Base-by-base conservation (phyloP, 2,888 invertebrate genomes). In the Drosophila bunnanda region DNA sequence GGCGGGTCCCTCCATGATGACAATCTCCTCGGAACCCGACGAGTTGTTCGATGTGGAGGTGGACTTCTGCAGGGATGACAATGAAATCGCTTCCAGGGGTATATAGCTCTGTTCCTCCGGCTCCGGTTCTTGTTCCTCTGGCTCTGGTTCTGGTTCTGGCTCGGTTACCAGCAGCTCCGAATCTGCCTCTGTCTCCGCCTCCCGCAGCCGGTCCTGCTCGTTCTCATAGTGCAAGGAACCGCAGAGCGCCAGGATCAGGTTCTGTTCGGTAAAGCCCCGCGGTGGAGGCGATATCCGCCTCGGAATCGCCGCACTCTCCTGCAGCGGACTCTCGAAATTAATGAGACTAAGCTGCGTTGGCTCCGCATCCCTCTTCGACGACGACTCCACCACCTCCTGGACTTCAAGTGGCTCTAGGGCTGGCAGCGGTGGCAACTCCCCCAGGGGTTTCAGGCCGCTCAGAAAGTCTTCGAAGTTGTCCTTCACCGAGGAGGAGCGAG, bases 251-350 rank as follows among this genome's bases (percentile, higher is more conserved):
- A 92, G 78, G 9, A 92, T 90, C 4, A 92, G 75, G 68, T 90
- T 92, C 66, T 91, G 84, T 56, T 91, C 88, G 36, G 88, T 90
- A 56, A 91, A 90, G 41, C 89, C 90, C 2, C 86, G 84, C 4
- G 87, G 82, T 25, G 83, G 76, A 36, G 88, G 84, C 17, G 85
- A 84, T 46, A 89, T 83, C 59, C 88, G 83, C 4, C 82, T 64
- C n/a, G 79, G 72, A 1, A 85, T 55, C 28, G 71, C 66, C 0
- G 83, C 56, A 3, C 78, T 77, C 67, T 92, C 92, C 62, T 90
- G 82, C 32, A 89, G 53, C 1, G 92, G 92, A 77, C 92, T 92
- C 76, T 92, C 92, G 44, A 92, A 92, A 59, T 91, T 92, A 9
- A 92, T 92, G 4, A 92, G 84, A 61, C 91, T 91, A 0, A 86